These are phyloP conservation scores for Notolepis coatsorum DNA, from an alignment of 2,797 vertebrate genomes.

Conservation along the genomic window DNA sequence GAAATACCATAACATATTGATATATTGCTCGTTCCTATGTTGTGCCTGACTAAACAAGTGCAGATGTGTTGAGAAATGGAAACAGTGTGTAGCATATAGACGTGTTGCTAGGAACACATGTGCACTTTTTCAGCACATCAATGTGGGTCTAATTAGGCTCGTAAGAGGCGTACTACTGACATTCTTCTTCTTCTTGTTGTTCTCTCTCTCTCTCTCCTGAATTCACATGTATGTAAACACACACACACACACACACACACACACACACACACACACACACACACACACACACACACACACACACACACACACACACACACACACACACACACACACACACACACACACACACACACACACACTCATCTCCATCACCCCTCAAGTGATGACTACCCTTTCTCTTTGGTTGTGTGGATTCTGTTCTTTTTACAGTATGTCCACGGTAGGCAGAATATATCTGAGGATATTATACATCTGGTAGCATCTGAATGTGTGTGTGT, in stretches of 20 bases:
- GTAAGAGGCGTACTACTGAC: neutral
- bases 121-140: slow-evolving; percentile 43
- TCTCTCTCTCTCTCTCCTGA: neutral
- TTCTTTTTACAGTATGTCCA: too few species aligned
- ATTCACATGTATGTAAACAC: neutral
- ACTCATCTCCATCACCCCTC: slow-evolving; percentile 10
- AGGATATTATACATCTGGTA: too few species aligned
- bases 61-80: slow-evolving; percentile 55
- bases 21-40: too few species aligned
- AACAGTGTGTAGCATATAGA: slow-evolving; percentile 53
- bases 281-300: slow-evolving; percentile 22
- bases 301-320: slow-evolving; percentile 43
- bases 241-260: neutral
- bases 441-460: too few species aligned
- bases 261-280: neutral
- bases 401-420: too few species aligned
- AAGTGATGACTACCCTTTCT: too few species aligned
- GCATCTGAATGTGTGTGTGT: too few species aligned
- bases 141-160: slow-evolving; percentile 33
- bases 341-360: slow-evolving; percentile 46
- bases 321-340: slow-evolving; percentile 35
- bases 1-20: too few species aligned
- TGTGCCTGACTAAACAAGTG: slow-evolving; percentile 7
- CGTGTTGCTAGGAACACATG: too few species aligned
- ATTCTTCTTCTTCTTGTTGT: neutral